Evolutionary conservation across 2,888 invertebrate genomes (phyloP).

Genomic region (Leucophenga maculata): DNA sequence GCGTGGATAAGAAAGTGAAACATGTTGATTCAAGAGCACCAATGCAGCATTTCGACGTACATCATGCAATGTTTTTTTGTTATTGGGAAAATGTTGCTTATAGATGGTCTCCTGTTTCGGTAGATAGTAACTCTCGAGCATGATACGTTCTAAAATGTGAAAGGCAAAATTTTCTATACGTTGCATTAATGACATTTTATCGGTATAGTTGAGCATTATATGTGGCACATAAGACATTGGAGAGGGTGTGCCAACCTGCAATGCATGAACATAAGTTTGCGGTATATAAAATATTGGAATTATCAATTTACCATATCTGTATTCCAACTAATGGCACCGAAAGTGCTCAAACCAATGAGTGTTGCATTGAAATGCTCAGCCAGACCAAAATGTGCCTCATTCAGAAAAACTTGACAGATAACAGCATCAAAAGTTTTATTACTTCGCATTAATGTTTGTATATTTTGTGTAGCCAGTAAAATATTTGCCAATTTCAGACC

Average conservation of each 20-base stretch:
- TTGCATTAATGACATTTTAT: constrained; percentile 67
- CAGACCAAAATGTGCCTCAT: constrained; percentile 65
- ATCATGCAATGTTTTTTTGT: constrained; percentile 48
- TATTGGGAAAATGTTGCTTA: constrained; percentile 48
- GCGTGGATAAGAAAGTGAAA: constrained; percentile 51
- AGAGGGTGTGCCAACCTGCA: constrained; percentile 59
- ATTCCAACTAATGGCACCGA: constrained; percentile 39
- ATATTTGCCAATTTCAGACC: constrained; percentile 38
- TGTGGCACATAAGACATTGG: constrained; percentile 67
- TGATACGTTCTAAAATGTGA: constrained; percentile 43
- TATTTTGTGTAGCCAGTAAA: constrained; percentile 49
- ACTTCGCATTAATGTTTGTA: constrained; percentile 38
- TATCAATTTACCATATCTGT: constrained; percentile 37
- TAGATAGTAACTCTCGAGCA: constrained; percentile 51
- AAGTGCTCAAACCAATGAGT: constrained; percentile 45
- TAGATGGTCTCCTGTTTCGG: constrained; percentile 58
- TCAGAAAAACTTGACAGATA: constrained; percentile 63
- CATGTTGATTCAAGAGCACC: constrained; percentile 63
- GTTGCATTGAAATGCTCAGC: constrained; percentile 54
- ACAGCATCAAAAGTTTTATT: constrained; percentile 57
- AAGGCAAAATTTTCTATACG: constrained; percentile 63
- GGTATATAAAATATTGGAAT: too few species aligned
- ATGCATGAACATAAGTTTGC: too few species aligned
- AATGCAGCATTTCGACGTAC: constrained; percentile 57
- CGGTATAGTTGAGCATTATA: constrained; percentile 53